phyloP scores from a whole-genome alignment of 2,113 vertebrate genomes.

The Pleuronectes platessa region DNA sequence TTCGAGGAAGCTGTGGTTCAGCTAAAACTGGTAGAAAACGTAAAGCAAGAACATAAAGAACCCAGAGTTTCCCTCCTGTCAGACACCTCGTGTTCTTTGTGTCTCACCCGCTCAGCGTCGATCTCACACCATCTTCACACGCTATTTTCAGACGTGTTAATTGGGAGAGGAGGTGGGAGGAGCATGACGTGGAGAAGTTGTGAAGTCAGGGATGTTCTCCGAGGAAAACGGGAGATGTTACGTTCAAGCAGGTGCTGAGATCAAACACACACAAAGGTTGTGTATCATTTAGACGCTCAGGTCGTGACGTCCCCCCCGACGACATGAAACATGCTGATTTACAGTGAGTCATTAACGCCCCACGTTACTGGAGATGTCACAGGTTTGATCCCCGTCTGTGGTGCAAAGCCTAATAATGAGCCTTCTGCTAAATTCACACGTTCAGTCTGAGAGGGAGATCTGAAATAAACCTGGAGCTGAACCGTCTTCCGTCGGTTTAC shows the following conservation, averaged over 20 bases:
- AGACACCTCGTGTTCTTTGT: not conserved
- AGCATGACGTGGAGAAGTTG: conserved; percentile 12
- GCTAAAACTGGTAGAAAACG: not conserved
- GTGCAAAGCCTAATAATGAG: too few species aligned
- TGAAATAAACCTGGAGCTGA: too few species aligned
- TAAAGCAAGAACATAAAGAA: not conserved
- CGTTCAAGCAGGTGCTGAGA: not conserved
- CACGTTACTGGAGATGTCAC: too few species aligned
- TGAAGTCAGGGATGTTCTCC: conserved; percentile 12
- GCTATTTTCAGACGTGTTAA: conserved; percentile 81
- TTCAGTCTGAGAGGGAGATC: too few species aligned
- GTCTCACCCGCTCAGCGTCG: not conserved
- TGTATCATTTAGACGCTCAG: too few species aligned
- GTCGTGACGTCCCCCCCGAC: too few species aligned
- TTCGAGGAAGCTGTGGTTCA: not conserved
- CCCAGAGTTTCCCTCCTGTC: not conserved
- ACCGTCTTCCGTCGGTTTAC: too few species aligned
- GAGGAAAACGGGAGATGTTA: not conserved
- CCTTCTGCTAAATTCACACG: too few species aligned
- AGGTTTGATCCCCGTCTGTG: too few species aligned
- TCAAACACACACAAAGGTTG: not conserved
- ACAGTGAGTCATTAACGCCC: too few species aligned
- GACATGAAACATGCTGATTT: too few species aligned
- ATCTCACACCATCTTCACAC: conserved; percentile 38
- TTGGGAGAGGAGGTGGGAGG: conserved; percentile 41